These are phyloP conservation scores for Drosophila picticornis DNA, from an alignment of 2,888 invertebrate genomes.

Conservation along the genomic window DNA sequence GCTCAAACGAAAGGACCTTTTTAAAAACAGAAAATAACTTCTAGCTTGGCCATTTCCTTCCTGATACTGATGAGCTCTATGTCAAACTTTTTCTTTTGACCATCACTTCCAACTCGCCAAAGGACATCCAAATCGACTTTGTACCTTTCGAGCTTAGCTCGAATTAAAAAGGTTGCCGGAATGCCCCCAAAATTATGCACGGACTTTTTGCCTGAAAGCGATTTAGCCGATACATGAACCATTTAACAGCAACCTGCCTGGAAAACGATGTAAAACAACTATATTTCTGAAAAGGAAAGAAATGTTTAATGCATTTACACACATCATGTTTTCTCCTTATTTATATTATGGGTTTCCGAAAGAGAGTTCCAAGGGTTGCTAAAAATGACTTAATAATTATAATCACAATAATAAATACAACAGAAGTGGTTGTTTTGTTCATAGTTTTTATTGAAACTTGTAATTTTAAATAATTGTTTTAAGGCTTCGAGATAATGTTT, in stretches of 20 bases:
- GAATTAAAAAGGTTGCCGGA: not conserved
- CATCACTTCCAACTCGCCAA: not conserved
- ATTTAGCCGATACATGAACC: not conserved
- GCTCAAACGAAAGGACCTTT: not conserved
- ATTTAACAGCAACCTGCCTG: not conserved
- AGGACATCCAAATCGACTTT: not conserved
- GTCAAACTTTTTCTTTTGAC: not conserved
- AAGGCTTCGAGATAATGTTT: conserved; percentile 78
- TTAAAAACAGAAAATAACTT: not conserved
- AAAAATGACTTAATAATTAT: not conserved
- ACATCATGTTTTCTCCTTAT: not conserved
- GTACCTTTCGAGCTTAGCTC: not conserved
- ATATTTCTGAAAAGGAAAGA: not conserved
- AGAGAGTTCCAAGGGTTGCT: not conserved
- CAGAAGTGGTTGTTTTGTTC: conserved; percentile 14
- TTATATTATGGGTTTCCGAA: not conserved
- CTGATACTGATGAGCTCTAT: not conserved
- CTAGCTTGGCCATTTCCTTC: not conserved
- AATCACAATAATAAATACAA: conserved; percentile 5
- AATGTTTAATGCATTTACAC: not conserved
- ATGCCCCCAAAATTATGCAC: not conserved
- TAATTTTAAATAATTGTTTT: conserved; percentile 73
- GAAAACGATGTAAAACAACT: not conserved
- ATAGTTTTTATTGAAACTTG: conserved; percentile 72
- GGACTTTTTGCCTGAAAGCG: not conserved